These are phyloP conservation scores for Emydura subglobosa DNA, from an alignment of 2,113 vertebrate species.

Conservation along the genomic window DNA sequence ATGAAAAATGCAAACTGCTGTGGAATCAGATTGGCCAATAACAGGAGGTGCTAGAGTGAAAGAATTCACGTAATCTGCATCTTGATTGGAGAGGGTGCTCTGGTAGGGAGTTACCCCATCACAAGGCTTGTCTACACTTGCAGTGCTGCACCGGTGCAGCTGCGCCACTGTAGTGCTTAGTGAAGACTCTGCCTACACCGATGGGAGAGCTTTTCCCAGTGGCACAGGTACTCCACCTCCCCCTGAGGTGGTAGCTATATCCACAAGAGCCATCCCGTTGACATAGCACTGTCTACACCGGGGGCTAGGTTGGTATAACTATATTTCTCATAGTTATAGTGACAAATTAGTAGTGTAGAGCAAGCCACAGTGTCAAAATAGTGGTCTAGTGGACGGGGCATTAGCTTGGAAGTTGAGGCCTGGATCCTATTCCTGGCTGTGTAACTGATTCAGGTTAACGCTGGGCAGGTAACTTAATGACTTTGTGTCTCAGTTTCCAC, in stretches of 20 bases:
- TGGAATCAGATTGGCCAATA: neutral
- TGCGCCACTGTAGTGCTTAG: neutral
- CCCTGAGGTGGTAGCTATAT: no score
- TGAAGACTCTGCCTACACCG: neutral
- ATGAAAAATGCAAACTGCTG: neutral
- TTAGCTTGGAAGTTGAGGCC: neutral
- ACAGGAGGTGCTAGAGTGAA: neutral
- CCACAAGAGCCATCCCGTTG: no score
- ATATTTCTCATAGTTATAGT: neutral
- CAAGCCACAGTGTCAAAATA: neutral
- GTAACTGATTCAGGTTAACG: neutral
- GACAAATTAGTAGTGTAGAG: no score
- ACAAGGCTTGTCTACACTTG: no score
- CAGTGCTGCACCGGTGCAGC: neutral
- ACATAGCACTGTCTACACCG: neutral
- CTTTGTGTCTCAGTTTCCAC: neutral
- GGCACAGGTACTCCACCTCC: no score
- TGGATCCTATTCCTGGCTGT: neutral
- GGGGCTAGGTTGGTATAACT: no score
- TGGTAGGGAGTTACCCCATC: no score
- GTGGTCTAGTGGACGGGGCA: neutral
- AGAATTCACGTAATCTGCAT: neutral
- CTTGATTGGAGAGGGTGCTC: no score
- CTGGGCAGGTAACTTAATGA: neutral
- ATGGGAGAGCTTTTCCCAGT: neutral